Conservation (phyloP, 1,140 invertebrate species). For the Polypedilum pembai region DNA sequence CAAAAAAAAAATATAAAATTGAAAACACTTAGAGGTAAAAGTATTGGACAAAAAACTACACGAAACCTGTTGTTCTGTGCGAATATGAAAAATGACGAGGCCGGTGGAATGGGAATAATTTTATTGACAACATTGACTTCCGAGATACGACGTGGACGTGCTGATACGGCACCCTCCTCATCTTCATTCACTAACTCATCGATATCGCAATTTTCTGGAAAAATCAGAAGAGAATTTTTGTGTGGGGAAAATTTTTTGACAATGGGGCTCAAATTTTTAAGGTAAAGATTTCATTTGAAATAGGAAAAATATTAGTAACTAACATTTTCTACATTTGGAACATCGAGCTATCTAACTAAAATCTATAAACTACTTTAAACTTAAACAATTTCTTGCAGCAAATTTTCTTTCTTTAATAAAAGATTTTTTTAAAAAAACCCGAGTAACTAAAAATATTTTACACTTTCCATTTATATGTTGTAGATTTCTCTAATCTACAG, state of each 20-base stretch:
- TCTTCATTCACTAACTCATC: slow-evolving; percentile 55
- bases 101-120: slow-evolving; percentile 89
- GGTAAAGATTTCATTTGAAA: neutral
- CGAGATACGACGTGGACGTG: slow-evolving; percentile 81
- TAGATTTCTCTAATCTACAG: too few species aligned
- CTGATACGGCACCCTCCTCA: slow-evolving; percentile 55
- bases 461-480: too few species aligned
- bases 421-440: too few species aligned
- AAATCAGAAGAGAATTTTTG: neutral
- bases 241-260: neutral
- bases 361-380: too few species aligned
- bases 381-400: too few species aligned
- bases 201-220: slow-evolving; percentile 36
- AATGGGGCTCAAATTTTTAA: neutral
- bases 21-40: slow-evolving; percentile 2
- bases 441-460: too few species aligned
- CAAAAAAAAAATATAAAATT: slow-evolving; percentile 30
- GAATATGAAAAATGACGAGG: slow-evolving; percentile 94
- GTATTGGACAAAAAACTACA: slow-evolving; percentile 33
- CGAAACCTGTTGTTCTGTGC: slow-evolving; percentile 84
- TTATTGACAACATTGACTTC: slow-evolving; percentile 74
- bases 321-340: too few species aligned
- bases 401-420: too few species aligned
- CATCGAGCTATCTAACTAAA: too few species aligned
- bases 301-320: neutral